Base-by-base conservation (phyloP, 2,113 vertebrate species). In the Sinocyclocheilus anshuiensis region DNA sequence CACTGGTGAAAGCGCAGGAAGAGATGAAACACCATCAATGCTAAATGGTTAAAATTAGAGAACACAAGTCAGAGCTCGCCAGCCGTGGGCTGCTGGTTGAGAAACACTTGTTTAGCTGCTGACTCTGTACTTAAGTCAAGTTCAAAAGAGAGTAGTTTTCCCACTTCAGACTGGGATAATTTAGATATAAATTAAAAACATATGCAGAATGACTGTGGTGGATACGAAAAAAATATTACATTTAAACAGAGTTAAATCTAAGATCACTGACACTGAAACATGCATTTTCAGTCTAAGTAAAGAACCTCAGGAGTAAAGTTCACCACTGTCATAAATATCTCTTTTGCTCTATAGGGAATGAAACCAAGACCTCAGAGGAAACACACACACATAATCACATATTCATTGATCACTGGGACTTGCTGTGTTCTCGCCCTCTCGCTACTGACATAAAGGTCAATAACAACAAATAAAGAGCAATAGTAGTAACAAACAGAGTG, bases 401-500 rank as follows among this genome's bases (percentile, higher is more conserved):
- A 80, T 88, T 67, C 85, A 90, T 89, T 87, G 91, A 78, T 86
- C 86, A 86, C 76, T 67, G 22, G 50, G 84, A 65, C 72, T 78
- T 61, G 81, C 9, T 9, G 50, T 84, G 71, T 63, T 69, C 88
- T 53, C 50, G 24, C 22, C 36, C 48, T 50, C 57, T 87, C 45
- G 69, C 33, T 48, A 57, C 59, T 63, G 48, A 77, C 22, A 12
- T 45, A 65, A 4, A 26, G 48, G 57, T 63, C 72, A 77, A 78
- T 72, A 84, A 77, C 20, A 69, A 61, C 26, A 74, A 48, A 75
- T 12, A 50, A 36, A 81, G 36, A 79, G 48, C 4, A 48, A 20
- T 39, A 29, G 29, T 5, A 86, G 57, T 65, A 29, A 86, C 26
- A 61, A 36, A 59, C 55, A 59, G 26, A 20, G 57, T 36, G 18